These are phyloP conservation scores for Eilema caniola DNA, from an alignment of 2,888 invertebrate genomes.

Conservation along the genomic window DNA sequence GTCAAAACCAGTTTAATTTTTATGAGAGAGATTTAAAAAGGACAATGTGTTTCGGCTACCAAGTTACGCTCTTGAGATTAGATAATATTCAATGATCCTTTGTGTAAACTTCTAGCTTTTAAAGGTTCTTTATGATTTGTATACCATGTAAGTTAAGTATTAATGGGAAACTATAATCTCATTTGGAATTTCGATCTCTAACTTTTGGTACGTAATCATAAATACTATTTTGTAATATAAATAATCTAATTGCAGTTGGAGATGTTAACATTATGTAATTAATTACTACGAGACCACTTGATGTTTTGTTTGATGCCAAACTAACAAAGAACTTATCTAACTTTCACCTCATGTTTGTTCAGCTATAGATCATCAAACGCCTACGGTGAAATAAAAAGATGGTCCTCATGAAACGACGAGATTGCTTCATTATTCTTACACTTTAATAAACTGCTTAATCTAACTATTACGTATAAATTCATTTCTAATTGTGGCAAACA, in stretches of 20 bases:
- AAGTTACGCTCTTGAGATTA: constrained; percentile 71
- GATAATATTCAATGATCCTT: constrained; percentile 72
- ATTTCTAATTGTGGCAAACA: constrained; percentile 32
- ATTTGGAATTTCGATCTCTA: constrained; percentile 25
- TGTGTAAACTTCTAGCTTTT: constrained; percentile 57
- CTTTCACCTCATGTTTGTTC: constrained; percentile 45
- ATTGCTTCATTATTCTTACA: constrained; percentile 17
- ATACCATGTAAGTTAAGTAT: constrained; percentile 30
- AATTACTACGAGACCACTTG: constrained; percentile 34
- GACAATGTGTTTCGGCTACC: constrained; percentile 69
- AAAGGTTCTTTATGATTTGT: constrained; percentile 45
- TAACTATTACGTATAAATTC: constrained; percentile 22
- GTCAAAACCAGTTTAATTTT: constrained; percentile 67
- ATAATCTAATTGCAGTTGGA: constrained; percentile 34
- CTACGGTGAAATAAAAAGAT: constrained; percentile 34
- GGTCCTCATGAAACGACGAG: constrained; percentile 17
- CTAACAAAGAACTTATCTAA: constrained; percentile 36
- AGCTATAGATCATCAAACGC: constrained; percentile 41
- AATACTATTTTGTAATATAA: constrained; percentile 28
- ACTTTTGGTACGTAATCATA: constrained; percentile 12
- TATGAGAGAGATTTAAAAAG: constrained; percentile 69
- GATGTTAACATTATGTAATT: constrained; percentile 35
- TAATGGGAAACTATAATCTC: constrained; percentile 39
- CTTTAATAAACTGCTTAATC: constrained; percentile 15
- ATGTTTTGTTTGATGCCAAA: constrained; percentile 42